Conservation (phyloP, 2,888 invertebrate species). For the Zele albiditarsus region DNA sequence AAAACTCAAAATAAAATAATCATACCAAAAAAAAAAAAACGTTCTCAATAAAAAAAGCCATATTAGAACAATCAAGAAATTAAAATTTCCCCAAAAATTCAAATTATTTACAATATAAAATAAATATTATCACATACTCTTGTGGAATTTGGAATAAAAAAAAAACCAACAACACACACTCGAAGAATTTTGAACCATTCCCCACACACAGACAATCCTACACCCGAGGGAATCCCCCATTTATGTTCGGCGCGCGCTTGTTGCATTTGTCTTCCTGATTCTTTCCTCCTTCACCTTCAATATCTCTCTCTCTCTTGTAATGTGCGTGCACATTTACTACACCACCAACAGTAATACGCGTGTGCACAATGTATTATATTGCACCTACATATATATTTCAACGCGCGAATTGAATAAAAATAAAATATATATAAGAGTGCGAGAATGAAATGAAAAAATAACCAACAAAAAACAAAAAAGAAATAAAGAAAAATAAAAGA, state of each 20-base stretch:
- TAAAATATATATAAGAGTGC: not conserved
- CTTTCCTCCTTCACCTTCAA: constrained; percentile 15
- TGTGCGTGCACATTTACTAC: not conserved
- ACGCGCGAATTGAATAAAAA: constrained; percentile 29
- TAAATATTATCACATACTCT: too few relatives aligned
- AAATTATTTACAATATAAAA: too few relatives aligned
- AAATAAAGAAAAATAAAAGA: not conserved
- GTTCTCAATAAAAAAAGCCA: too few relatives aligned
- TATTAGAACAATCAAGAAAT: too few relatives aligned
- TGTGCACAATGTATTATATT: constrained; percentile 45
- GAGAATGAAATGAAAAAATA: not conserved
- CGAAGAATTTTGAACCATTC: not conserved
- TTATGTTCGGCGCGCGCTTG: constrained; percentile 21
- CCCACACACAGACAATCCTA: constrained; percentile 28
- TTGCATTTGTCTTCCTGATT: constrained; percentile 38
- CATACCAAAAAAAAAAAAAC: too few relatives aligned
- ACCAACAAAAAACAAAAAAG: not conserved
- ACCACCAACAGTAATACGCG: not conserved
- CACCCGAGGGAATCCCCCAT: constrained; percentile 18
- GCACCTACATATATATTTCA: constrained; percentile 44
- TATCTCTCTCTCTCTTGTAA: not conserved
- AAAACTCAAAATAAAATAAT: too few relatives aligned
- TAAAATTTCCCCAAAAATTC: too few relatives aligned
- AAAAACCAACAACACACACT: not conserved
- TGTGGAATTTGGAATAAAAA: too few relatives aligned